Conservation (phyloP, 2,113 vertebrate genomes). For the Microcebus tavaratra region DNA sequence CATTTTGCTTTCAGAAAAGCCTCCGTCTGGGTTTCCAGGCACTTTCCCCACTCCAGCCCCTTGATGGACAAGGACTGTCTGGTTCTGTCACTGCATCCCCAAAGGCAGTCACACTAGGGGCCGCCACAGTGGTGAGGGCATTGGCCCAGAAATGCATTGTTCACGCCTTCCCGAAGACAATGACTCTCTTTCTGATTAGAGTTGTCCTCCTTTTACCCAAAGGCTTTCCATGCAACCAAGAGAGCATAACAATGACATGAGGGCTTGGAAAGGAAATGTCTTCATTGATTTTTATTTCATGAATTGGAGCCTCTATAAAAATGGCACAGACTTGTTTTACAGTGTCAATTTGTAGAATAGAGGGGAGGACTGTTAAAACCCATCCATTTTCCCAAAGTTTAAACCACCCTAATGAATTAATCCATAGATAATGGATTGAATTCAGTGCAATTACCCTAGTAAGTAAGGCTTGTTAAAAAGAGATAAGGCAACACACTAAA, state of each 20-base stretch:
- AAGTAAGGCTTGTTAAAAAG: conserved; percentile 58
- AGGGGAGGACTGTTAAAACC: conserved; percentile 53
- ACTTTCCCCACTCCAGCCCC: background rate
- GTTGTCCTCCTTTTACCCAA: conserved; percentile 51
- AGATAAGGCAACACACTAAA: conserved; percentile 54
- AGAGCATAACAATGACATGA: conserved; percentile 44
- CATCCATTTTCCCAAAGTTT: conserved; percentile 66
- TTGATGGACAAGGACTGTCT: background rate
- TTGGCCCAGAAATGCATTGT: conserved; percentile 46
- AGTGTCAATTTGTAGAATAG: conserved; percentile 57
- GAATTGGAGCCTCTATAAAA: conserved; percentile 56
- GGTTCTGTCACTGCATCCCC: conserved; percentile 1
- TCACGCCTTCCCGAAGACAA: conserved; percentile 43
- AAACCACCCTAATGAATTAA: conserved; percentile 75
- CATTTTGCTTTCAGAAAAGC: conserved; percentile 18
- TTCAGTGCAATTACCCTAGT: conserved; percentile 49
- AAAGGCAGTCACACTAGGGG: background rate
- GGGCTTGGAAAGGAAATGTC: conserved; percentile 52
- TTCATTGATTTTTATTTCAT: conserved; percentile 66
- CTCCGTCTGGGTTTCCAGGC: background rate
- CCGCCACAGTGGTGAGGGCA: background rate
- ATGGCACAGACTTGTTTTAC: conserved; percentile 57
- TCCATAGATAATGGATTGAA: conserved; percentile 67
- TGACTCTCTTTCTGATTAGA: conserved; percentile 52
- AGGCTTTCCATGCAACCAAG: background rate